Evolutionary conservation across 2,888 invertebrate genomes (phyloP).

Genomic region (Drosophila prolongata): DNA sequence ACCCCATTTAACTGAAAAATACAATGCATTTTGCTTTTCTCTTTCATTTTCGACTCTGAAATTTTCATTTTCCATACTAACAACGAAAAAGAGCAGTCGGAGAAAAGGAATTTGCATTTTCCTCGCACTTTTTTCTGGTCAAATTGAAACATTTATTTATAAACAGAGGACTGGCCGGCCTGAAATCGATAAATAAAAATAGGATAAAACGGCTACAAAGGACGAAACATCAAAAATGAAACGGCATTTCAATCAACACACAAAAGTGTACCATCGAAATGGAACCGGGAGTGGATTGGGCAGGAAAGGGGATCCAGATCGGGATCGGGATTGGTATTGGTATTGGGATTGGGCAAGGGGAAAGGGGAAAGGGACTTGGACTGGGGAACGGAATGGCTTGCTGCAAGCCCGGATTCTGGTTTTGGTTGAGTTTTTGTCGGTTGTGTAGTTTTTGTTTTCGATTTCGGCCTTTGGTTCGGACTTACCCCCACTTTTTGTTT

Average conservation of each 20-base stretch:
- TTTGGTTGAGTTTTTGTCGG: conserved; percentile 29
- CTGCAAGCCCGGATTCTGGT: conserved; percentile 38
- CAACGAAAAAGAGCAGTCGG: conserved; percentile 11
- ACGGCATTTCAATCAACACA: conserved; percentile 75
- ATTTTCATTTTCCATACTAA: conserved; percentile 35
- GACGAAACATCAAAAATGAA: conserved; percentile 59
- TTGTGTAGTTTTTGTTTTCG: conserved; percentile 10
- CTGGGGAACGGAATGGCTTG: conserved; percentile 23
- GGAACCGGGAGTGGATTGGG: conserved; percentile 47
- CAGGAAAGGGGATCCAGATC: not conserved
- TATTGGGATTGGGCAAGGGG: not conserved
- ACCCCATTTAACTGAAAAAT: conserved; percentile 33
- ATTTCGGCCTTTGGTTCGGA: conserved; percentile 19
- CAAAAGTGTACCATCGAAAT: conserved; percentile 68
- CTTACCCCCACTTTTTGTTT: conserved; percentile 13
- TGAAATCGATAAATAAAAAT: conserved; percentile 49
- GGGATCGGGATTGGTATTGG: not conserved
- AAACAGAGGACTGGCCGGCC: conserved; percentile 41
- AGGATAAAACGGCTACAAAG: conserved; percentile 40
- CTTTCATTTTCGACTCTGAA: conserved; percentile 26
- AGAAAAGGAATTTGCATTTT: conserved; percentile 56
- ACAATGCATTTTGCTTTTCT: conserved; percentile 24
- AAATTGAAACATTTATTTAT: conserved; percentile 76
- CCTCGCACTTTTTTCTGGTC: conserved; percentile 29
- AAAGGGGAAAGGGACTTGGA: no score